Base-by-base conservation (phyloP, 2,888 invertebrate genomes). In the Allacma fusca region DNA sequence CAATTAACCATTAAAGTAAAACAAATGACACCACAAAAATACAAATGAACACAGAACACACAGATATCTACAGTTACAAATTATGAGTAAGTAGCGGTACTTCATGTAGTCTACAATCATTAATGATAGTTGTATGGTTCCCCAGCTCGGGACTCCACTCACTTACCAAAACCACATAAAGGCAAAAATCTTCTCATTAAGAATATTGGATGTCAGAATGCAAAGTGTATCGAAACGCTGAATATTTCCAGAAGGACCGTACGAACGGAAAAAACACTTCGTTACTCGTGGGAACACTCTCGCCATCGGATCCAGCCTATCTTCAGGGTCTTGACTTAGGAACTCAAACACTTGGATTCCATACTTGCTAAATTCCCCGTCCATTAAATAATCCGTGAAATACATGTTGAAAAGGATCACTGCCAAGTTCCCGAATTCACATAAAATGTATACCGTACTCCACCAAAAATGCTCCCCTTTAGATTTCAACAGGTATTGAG, bases 271-370 rank as follows among this genome's bases (percentile, higher is more conserved):
- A 26, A 79, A 73, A 68, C 82, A 81, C 69, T 82, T 82, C n/a
- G 81, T 81, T 2, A 83, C 57, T 23, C 81, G 72, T 29, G 83
- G 83, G 57, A 82, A 83, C 13, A 64, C 74, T 23, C 65, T 24
- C 0, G 82, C 74, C 82, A 83, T 81, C 1, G 82, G 83, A 71
- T 83, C 83, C 16, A 29, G 23, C 24, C 83, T 29, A 5, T 67
- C 43, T 34, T 80, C 81, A 9, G 82, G 81, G 68, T 83, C 83
- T 50, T 76, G 62, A 13, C 80, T 80, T 43, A 81, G 24, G 29
- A 81, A 76, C 9, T 76, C 75, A 68, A 82, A 29, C 1, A 82
- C 82, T 75, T 76, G 62, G 21, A 77, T 75, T 13, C 79, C 79
- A 69, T 77, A 79, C 23, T 44, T 50, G 21, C 75, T 44, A 26